Base-by-base conservation (phyloP, 2,888 invertebrate species). In the Phengaris alcon region DNA sequence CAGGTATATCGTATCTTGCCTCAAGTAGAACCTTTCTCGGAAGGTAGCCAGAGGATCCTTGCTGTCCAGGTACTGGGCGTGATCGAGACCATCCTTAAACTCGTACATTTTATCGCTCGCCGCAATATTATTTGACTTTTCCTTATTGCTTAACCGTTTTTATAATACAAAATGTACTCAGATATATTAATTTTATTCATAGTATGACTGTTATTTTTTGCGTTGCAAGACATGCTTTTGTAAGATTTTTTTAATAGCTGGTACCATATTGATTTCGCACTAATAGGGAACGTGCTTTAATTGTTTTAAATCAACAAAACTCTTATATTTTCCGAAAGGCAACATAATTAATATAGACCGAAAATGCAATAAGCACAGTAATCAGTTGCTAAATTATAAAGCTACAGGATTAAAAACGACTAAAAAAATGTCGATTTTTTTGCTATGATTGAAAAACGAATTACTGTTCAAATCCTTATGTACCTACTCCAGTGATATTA, bases 1-100 rank as follows among this genome's bases (percentile, higher is more conserved):
- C 85, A 92, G 84, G 81, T 92, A 91, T 44, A 90, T 88, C 0
- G 79, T 80, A 1, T 82, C 87, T 79, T 88, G 80, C 46, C 84
- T 87, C 52, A 87, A 54, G 76, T 85, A 88, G 79, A 91, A 92
- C n/a, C 88, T 83, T 13, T 85, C 82, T 57, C 86, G 83, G 74
- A 89, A 88, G 74, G 85, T 85, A 0, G 87, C 86, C 5, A 92
- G 80, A 13, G 79, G 79, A 77, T 92, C 91, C 74, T 88, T 89
- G 75, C 87, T 88, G 79, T 92, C 92, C 77, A 90, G 75, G 15
- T 81, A 79, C 76, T 82, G 84, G 0, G 90, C 81, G 52, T 85
- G 91, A 12, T 88, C 86, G 0, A 82, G 72, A 44, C 85, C 86
- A 10, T 83, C 84, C 82, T 84, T 81, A 68, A 85, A 89, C 77